These are phyloP conservation scores for Genyomyrus donnyi DNA, from an alignment of 2,113 vertebrate species.

Conservation along the genomic window DNA sequence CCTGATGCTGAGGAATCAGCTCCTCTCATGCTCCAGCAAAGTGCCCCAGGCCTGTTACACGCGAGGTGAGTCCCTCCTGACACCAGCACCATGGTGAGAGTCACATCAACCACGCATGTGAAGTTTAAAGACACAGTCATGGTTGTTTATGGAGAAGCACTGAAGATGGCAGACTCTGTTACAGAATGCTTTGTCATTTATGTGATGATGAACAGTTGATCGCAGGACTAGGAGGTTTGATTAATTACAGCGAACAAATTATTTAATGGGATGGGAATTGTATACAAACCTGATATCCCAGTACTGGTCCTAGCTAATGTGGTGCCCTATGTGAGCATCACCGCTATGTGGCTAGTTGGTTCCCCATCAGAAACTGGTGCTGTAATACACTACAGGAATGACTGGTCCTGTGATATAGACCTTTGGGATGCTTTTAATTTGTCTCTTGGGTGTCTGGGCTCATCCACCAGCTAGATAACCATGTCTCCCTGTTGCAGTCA, in stretches of 20 bases:
- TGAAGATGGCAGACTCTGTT: background rate
- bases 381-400: background rate
- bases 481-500: constrained; percentile 27
- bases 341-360: background rate
- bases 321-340: background rate
- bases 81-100: background rate
- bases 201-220: background rate
- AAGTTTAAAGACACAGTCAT: background rate
- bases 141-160: background rate
- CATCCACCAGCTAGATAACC: background rate
- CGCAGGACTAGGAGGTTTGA: background rate
- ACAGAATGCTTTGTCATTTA: background rate
- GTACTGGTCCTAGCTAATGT: background rate
- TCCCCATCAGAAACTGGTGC: background rate
- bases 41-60: constrained; percentile 54
- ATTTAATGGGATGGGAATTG: background rate
- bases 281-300: background rate
- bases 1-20: constrained; percentile 43
- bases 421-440: background rate
- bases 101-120: background rate
- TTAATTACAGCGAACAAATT: background rate
- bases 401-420: background rate
- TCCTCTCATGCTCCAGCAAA: constrained; percentile 37
- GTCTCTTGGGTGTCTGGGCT: background rate
- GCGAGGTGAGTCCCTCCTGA: constrained; percentile 38